Conservation (phyloP, 2,888 invertebrate species). For the Petrophora chlorosata region DNA sequence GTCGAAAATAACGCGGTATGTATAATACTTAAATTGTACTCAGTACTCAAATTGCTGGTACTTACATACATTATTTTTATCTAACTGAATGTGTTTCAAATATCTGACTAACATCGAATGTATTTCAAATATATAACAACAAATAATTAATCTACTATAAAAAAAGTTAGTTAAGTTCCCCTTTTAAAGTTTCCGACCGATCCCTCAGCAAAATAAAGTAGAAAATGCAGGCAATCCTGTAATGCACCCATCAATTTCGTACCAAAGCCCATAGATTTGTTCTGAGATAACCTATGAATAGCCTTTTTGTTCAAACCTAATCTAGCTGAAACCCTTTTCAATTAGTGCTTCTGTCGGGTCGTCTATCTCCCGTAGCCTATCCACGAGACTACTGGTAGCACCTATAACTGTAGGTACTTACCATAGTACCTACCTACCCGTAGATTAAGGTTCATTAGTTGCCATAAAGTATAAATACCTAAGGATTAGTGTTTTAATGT, state of each 20-base stretch:
- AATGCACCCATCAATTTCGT: conserved; percentile 33
- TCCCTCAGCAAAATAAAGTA: conserved; percentile 18
- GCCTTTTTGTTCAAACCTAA: conserved; percentile 37
- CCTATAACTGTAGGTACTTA: neutral
- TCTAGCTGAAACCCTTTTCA: conserved; percentile 41
- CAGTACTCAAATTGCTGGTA: no score
- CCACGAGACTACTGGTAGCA: neutral
- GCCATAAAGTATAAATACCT: conserved; percentile 6
- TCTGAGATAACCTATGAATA: conserved; percentile 35
- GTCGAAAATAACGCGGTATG: no score
- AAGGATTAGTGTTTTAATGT: neutral
- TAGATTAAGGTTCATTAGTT: conserved; percentile 12
- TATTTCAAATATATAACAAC: no score
- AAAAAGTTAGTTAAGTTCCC: no score
- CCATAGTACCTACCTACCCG: neutral
- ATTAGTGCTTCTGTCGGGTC: conserved; percentile 34
- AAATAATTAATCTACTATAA: no score
- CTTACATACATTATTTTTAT: no score
- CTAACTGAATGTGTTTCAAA: no score
- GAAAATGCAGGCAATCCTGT: conserved; percentile 32
- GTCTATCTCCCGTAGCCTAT: conserved; percentile 30
- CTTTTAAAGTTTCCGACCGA: neutral
- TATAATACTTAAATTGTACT: no score
- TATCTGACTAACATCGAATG: no score
- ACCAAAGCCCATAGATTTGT: conserved; percentile 33